Evolutionary conservation across 2,888 invertebrate genomes (phyloP).

Genomic region (Eristalis arbustorum): DNA sequence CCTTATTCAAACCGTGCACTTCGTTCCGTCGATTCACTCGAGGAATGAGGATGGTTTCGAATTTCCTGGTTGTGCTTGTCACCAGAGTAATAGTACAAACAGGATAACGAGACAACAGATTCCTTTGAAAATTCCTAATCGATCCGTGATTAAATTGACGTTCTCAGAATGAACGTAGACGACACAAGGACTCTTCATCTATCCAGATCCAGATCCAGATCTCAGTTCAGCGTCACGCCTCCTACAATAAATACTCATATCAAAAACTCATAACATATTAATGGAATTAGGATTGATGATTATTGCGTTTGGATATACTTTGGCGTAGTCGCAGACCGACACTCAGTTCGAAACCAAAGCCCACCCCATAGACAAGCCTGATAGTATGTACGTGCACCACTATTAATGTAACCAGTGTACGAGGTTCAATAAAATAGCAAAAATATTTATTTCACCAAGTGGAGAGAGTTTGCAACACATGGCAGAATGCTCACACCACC

Average conservation of each 20-base stretch:
- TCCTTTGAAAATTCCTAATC: slow-evolving; percentile 67
- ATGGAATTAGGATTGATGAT: slow-evolving; percentile 80
- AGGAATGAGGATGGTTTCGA: slow-evolving; percentile 46
- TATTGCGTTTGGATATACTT: slow-evolving; percentile 78
- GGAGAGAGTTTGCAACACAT: slow-evolving; percentile 46
- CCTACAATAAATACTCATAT: slow-evolving; percentile 67
- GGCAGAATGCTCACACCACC: slow-evolving; percentile 17
- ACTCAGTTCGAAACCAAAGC: slow-evolving; percentile 6
- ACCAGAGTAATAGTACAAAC: slow-evolving; percentile 36
- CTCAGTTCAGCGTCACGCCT: slow-evolving; percentile 1
- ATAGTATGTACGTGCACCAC: slow-evolving; percentile 29
- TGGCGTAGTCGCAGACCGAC: slow-evolving; percentile 14
- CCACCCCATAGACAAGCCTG: neutral
- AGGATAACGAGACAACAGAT: slow-evolving; percentile 52
- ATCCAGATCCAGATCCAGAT: neutral
- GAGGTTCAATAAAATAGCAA: slow-evolving; percentile 67
- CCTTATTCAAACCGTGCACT: slow-evolving; percentile 46
- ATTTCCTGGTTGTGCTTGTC: slow-evolving; percentile 53
- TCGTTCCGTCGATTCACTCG: neutral
- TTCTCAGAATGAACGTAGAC: slow-evolving; percentile 20
- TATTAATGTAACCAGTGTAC: slow-evolving; percentile 49
- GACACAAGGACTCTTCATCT: slow-evolving; percentile 9
- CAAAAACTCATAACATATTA: slow-evolving; percentile 70
- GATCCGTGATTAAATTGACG: slow-evolving; percentile 57
- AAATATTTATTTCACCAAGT: slow-evolving; percentile 48